A percentile compares a stretch with the other conserved stretches of the same genome.
Conservation (phyloP, 2,113 vertebrate species). For the Phoenicopterus ruber region DNA sequence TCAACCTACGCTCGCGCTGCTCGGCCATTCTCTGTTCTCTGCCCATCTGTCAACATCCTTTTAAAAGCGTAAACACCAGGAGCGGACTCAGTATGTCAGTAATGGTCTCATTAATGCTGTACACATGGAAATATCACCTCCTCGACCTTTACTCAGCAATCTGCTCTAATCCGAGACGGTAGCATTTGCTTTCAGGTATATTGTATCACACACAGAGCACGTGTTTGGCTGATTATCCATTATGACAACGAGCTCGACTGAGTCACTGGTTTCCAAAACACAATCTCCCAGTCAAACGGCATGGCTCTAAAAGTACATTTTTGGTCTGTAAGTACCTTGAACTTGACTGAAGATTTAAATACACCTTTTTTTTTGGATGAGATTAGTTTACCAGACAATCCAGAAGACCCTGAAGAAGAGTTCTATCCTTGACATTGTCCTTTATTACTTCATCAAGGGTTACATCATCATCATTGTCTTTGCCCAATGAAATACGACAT, state of each 20-base stretch:
- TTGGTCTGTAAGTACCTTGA: not conserved
- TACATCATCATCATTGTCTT: not conserved
- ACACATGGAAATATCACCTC: conserved; percentile 1
- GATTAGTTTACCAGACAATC: not conserved
- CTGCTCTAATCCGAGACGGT: not conserved
- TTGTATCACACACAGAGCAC: not conserved
- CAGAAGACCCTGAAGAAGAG: not conserved
- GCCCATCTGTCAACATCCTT: conserved; percentile 15
- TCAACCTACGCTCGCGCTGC: not conserved
- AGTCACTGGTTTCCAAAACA: conserved; percentile 1
- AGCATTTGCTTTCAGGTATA: conserved; percentile 1
- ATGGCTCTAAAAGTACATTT: not conserved
- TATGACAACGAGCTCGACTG: not conserved
- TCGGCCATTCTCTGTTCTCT: not conserved
- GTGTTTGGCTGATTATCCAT: not conserved
- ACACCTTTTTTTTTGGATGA: fast-evolving
- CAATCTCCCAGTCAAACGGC: not conserved
- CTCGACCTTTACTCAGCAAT: conserved; percentile 41
- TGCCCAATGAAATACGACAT: not conserved
- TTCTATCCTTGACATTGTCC: not conserved
- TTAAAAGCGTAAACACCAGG: not conserved
- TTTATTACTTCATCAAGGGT: not conserved
- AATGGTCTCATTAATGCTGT: not conserved
- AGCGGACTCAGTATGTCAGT: not conserved
- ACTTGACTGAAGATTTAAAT: not conserved